Conservation (phyloP, 2,113 vertebrate species). For the Paradoxurus hermaphroditus region DNA sequence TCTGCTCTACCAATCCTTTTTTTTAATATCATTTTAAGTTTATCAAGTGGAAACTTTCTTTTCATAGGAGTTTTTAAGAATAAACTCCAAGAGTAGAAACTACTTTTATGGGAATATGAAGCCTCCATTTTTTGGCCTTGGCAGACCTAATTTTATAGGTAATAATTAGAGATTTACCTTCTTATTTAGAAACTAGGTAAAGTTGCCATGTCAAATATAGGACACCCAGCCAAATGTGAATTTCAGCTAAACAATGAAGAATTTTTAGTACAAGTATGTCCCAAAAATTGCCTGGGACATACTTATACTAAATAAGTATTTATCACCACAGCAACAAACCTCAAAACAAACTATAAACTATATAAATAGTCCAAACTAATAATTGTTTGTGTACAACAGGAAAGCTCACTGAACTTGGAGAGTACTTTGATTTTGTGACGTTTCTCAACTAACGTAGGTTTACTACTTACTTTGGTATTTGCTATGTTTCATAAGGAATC, state of each 20-base stretch:
- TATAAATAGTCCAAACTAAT: background rate
- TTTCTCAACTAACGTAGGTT: background rate
- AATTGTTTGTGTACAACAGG: background rate
- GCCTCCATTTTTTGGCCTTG: background rate
- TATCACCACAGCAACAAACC: background rate
- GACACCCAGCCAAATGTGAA: background rate
- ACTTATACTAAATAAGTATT: background rate
- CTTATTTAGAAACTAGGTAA: background rate
- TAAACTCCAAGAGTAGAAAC: background rate
- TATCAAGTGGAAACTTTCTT: background rate
- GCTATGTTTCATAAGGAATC: background rate
- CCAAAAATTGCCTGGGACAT: background rate
- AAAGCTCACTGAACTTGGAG: background rate
- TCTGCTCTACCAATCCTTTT: background rate
- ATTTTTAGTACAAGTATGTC: background rate
- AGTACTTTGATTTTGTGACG: background rate
- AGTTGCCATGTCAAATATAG: background rate
- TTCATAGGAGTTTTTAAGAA: background rate
- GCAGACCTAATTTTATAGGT: background rate
- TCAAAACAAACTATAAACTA: background rate
- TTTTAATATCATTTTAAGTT: slow-evolving; percentile 28
- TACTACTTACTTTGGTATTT: background rate
- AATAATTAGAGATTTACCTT: background rate
- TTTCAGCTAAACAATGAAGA: background rate
- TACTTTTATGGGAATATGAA: background rate